Conservation (phyloP, 2,888 invertebrate species). For the Dichetophora obliterata region DNA sequence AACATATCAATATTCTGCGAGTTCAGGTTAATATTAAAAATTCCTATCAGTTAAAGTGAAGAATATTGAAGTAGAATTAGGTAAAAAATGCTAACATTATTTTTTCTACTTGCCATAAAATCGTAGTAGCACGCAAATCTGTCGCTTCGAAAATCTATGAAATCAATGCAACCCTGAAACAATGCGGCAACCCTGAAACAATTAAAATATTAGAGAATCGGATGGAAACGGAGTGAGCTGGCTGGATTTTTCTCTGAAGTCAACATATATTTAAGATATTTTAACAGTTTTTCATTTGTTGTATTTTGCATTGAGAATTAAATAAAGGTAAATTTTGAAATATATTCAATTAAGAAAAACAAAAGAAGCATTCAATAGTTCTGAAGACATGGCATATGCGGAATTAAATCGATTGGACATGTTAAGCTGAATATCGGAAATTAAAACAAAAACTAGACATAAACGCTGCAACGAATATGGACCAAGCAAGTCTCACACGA, state of each 20-base stretch:
- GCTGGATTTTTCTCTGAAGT: constrained; percentile 30
- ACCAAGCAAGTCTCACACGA: constrained; percentile 14
- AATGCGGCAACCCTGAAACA: constrained; percentile 7
- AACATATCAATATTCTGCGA: too few species aligned
- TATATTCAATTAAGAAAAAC: neutral
- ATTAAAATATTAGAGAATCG: constrained; percentile 22
- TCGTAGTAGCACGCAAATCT: too few species aligned
- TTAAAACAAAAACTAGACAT: constrained; percentile 18
- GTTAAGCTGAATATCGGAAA: constrained; percentile 27
- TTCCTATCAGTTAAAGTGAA: too few species aligned
- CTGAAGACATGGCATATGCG: constrained; percentile 6
- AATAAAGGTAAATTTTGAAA: constrained; percentile 22
- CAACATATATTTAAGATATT: constrained; percentile 21
- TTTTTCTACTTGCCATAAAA: too few species aligned
- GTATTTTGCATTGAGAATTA: constrained; percentile 31
- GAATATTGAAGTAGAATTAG: too few species aligned
- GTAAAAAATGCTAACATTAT: too few species aligned
- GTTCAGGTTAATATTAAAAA: too few species aligned
- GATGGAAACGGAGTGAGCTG: constrained; percentile 25
- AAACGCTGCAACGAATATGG: constrained; percentile 28
- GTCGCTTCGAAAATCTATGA: too few species aligned
- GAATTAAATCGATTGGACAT: constrained; percentile 31
- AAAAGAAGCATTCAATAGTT: neutral
- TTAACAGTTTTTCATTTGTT: constrained; percentile 14
- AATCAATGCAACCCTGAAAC: constrained; percentile 12